Conservation (phyloP, 2,113 vertebrate species). For the Hucho hucho region DNA sequence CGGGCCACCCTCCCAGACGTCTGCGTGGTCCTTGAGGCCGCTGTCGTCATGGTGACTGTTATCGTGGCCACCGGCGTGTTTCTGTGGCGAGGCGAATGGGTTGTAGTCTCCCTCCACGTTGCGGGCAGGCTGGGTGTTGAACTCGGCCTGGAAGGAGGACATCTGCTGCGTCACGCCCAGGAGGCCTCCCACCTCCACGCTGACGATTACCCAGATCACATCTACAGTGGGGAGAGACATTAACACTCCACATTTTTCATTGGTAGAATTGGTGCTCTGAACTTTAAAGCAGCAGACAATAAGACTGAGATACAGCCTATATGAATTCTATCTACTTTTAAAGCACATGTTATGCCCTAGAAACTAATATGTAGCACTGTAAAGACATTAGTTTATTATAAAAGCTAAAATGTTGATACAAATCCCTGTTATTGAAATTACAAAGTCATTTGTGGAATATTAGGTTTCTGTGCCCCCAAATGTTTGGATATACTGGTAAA, state of each 20-base stretch:
- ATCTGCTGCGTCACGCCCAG: slow-evolving; percentile 98
- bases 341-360: too few species aligned
- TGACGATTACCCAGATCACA: slow-evolving; percentile 99
- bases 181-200: slow-evolving; percentile 96
- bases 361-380: too few species aligned
- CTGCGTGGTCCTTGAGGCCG: slow-evolving; percentile 85
- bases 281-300: too few species aligned
- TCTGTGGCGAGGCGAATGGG: slow-evolving; percentile 97
- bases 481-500: too few species aligned
- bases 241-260: background rate
- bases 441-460: too few species aligned
- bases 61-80: slow-evolving; percentile 79
- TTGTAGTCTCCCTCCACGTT: slow-evolving; percentile 96
- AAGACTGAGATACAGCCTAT: too few species aligned
- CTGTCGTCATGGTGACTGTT: slow-evolving; percentile 66
- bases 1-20: slow-evolving; percentile 88
- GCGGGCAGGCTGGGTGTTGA: slow-evolving; percentile 98
- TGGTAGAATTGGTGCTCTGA: too few species aligned
- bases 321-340: too few species aligned
- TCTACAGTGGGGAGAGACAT: slow-evolving; percentile 66
- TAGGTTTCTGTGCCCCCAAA: too few species aligned
- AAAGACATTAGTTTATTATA: too few species aligned
- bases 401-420: too few species aligned
- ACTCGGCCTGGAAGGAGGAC: slow-evolving; percentile 97
- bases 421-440: too few species aligned